Evolutionary conservation across 2,113 vertebrate species (phyloP).

Genomic region (Struthidea cinerea): DNA sequence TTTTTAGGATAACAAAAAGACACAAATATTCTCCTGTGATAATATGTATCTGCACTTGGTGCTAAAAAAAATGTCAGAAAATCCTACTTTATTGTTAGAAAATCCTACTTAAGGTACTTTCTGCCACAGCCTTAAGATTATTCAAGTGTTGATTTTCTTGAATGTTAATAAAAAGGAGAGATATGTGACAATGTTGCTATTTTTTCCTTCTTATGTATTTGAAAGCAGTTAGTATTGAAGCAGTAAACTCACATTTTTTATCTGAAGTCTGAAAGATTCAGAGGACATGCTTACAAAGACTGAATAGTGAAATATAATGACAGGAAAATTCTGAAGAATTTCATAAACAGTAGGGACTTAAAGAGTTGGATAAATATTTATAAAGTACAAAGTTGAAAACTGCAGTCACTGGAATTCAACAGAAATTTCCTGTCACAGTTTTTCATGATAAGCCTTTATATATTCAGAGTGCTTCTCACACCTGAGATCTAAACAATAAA

Average conservation of each 20-base stretch:
- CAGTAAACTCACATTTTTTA: not conserved
- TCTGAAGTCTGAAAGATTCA: not conserved
- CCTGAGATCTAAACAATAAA: constrained; percentile 3
- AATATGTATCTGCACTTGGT: not conserved
- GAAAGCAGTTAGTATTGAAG: not conserved
- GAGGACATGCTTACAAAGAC: not conserved
- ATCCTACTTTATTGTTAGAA: not conserved
- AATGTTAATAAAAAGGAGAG: not conserved
- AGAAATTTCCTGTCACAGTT: not conserved
- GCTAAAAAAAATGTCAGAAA: not conserved
- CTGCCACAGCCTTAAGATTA: not conserved
- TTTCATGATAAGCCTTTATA: constrained; percentile 7
- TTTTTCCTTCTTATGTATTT: not conserved
- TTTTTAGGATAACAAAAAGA: not conserved
- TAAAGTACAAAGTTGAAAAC: constrained; percentile 9
- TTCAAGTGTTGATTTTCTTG: not conserved
- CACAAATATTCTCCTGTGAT: not conserved
- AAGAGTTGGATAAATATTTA: constrained; percentile 50
- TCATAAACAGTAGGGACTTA: not conserved
- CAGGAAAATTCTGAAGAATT: not conserved
- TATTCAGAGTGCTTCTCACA: not conserved
- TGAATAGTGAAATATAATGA: not conserved
- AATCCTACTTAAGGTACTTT: not conserved
- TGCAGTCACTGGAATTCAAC: constrained; percentile 1
- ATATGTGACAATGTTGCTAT: not conserved